Base-by-base conservation (phyloP, 2,888 invertebrate genomes). In the Exocentrus adspersus region DNA sequence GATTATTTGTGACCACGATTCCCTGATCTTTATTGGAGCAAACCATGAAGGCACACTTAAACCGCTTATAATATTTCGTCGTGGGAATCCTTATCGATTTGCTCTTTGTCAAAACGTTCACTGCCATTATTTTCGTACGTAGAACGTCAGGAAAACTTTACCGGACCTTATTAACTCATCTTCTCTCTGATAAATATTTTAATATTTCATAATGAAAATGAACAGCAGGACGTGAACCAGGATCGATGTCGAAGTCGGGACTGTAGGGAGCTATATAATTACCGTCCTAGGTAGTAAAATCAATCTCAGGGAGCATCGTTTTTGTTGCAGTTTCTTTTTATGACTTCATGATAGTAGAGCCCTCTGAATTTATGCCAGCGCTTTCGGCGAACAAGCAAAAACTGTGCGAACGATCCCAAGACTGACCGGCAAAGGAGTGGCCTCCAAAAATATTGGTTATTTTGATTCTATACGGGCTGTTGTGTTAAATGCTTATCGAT, bases 261-360 rank as follows among this genome's bases (percentile, higher is more conserved):
- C 50, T 28, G 16, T 48, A 48, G 48, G 16, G 54, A 54, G 54
- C 20, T 28, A 3, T 42, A 43, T 54, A 54, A 54, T 54, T 54
- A 54, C 42, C 54, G 41, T 43, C 54, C 17, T 43, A 54, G 54
- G 54, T 54, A 54, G 42, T 54, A 54, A 54, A 54, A 54, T 54
- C 54, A 43, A 54, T 54, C 43, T 54, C 28, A 43, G 43, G 54
- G n/a, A 48, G 48, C 43, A 24, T 10, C 16, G 53, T 54, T 54
- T 54, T 54, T 54, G 54, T 28, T 24, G 12, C 43, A 43, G 17
- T 28, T 54, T 54, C 30, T 43, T 54, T 53, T 41, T 43, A 43
- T 43, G 28, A 42, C 43, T 43, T 17, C 43, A 42, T 12, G 43
- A 54, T 43, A 43, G 54, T 20, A 24, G 20, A 53, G 41, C 20